Percentiles rank a stretch among this genome's conserved stretches.
Conservation (phyloP, 2,888 invertebrate species). For the Agonopterix heracliana region DNA sequence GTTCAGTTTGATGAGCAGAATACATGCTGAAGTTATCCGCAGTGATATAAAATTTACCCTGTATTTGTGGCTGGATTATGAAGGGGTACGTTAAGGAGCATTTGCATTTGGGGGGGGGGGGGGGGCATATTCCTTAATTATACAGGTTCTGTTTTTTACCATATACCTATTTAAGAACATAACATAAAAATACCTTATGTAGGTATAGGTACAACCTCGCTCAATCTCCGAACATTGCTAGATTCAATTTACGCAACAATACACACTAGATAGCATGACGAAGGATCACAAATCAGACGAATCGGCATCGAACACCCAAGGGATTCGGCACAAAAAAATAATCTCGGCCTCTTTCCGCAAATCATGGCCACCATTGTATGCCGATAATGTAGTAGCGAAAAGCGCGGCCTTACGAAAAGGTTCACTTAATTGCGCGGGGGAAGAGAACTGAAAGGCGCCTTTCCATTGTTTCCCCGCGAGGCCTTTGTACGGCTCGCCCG, state of each 20-base stretch:
- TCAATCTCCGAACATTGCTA: constrained; percentile 8
- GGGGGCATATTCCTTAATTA: no score
- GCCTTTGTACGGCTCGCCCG: constrained; percentile 52
- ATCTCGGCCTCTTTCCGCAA: constrained; percentile 65
- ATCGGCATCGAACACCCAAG: constrained; percentile 38
- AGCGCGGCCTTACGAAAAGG: constrained; percentile 63
- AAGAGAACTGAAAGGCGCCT: constrained; percentile 56
- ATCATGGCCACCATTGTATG: constrained; percentile 68
- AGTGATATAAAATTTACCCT: no score
- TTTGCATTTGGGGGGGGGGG: no score
- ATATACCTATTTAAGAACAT: no score
- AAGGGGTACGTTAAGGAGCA: no score
- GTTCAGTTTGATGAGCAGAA: no score
- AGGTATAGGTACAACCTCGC: neutral
- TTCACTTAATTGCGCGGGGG: constrained; percentile 69
- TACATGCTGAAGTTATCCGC: no score
- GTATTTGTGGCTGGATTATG: no score
- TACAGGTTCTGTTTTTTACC: no score
- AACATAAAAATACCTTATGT: neutral
- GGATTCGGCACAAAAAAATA: constrained; percentile 50
- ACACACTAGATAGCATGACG: constrained; percentile 48
- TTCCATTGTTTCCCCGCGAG: constrained; percentile 61
- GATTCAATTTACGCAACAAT: constrained; percentile 53
- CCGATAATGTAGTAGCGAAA: constrained; percentile 66
- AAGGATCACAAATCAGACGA: constrained; percentile 55